Evolutionary conservation across 1,140 invertebrate genomes (phyloP).

Genomic region (Megalopta genalis): DNA sequence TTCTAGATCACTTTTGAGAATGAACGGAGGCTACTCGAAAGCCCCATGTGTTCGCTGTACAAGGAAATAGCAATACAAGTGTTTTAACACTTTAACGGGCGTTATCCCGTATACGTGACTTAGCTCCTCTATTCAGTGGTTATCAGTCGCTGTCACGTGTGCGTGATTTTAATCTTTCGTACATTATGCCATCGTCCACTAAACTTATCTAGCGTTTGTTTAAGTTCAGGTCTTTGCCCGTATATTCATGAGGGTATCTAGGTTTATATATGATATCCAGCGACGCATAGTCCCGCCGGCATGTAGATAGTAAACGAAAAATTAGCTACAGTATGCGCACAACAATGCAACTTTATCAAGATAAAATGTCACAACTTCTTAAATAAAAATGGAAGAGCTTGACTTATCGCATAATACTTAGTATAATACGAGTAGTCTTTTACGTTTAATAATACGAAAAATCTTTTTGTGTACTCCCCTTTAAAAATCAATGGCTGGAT

Average conservation of each 20-base stretch:
- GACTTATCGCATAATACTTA: no score
- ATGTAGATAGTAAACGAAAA: not conserved
- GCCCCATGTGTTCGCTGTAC: not conserved
- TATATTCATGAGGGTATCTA: not conserved
- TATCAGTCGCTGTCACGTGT: not conserved
- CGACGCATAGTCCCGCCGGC: not conserved
- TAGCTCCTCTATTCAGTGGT: not conserved
- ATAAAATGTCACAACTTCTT: no score
- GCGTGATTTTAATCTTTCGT: conserved; percentile 1
- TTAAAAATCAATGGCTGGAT: no score
- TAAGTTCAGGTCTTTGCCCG: not conserved
- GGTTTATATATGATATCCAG: not conserved
- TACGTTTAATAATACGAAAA: no score
- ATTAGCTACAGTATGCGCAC: no score
- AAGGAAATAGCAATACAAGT: not conserved
- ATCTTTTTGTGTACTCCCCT: no score
- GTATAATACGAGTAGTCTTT: no score
- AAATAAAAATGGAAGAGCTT: no score
- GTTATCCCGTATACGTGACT: conserved; percentile 1
- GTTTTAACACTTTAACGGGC: conserved; percentile 6
- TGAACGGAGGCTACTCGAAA: not conserved
- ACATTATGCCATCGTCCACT: not conserved
- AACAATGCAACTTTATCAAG: no score
- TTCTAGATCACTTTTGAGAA: no score
- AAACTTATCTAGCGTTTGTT: not conserved